Percentiles rank a stretch among this genome's conserved stretches.
phyloP scores from a whole-genome alignment of 1,140 invertebrate species.

The Drosophila pandora region DNA sequence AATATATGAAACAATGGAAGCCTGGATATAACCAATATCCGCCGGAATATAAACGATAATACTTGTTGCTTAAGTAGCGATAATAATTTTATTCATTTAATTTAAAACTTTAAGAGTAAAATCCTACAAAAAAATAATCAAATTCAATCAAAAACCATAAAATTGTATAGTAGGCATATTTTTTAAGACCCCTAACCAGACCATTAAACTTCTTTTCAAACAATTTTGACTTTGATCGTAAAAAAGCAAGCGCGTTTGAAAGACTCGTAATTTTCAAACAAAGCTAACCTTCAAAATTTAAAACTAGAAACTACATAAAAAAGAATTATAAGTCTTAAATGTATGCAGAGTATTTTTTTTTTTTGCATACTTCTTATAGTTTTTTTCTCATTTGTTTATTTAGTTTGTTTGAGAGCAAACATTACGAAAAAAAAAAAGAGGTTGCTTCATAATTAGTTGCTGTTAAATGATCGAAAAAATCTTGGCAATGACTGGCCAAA shows the following conservation, averaged over 20 bases:
- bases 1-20: too few species aligned
- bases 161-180: background rate
- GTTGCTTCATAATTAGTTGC: slow-evolving; percentile 70
- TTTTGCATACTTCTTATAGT: slow-evolving; percentile 42
- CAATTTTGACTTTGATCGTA: slow-evolving; percentile 15
- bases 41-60: too few species aligned
- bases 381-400: slow-evolving; percentile 21
- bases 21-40: background rate
- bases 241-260: slow-evolving; percentile 34
- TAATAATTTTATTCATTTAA: too few species aligned
- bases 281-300: slow-evolving; percentile 42
- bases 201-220: slow-evolving; percentile 4
- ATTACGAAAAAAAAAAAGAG: slow-evolving; percentile 36
- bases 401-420: slow-evolving; percentile 66
- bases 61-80: too few species aligned
- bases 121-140: too few species aligned
- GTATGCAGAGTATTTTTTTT: slow-evolving; percentile 32
- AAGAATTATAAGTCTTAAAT: slow-evolving; percentile 25
- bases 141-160: slow-evolving; percentile 27
- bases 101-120: too few species aligned
- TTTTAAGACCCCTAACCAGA: background rate
- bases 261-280: slow-evolving; percentile 33
- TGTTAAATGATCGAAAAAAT: slow-evolving; percentile 54
- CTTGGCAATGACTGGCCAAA: slow-evolving; percentile 53
- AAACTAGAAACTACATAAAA: slow-evolving; percentile 31